Evolutionary conservation across 2,797 vertebrate genomes (phyloP).

Genomic region (Ibycter americanus): DNA sequence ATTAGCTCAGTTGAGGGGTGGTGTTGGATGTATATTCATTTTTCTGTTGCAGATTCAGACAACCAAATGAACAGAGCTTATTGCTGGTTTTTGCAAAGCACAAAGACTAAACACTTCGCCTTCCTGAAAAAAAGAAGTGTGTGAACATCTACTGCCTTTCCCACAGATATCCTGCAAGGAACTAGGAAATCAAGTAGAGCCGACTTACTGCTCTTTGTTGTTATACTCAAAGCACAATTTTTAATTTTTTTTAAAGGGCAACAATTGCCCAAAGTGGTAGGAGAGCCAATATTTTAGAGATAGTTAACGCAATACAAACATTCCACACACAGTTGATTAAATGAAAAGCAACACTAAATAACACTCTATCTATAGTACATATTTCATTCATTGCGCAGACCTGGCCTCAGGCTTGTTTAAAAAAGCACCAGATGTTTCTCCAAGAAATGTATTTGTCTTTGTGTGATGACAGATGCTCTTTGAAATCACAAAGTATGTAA

Average conservation of each 20-base stretch:
- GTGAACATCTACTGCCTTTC: constrained; percentile 3
- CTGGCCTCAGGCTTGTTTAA: constrained; percentile 76
- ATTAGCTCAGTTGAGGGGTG: not conserved
- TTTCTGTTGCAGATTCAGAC: not conserved
- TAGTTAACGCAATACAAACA: constrained; percentile 69
- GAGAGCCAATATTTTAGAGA: constrained; percentile 55
- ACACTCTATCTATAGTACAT: constrained; percentile 76
- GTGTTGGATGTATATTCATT: not conserved
- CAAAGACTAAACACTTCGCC: not conserved
- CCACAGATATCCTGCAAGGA: not conserved
- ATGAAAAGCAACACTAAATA: constrained; percentile 75
- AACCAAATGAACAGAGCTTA: not conserved
- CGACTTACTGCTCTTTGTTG: constrained; percentile 7
- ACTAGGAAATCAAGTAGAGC: not conserved
- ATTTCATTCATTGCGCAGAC: constrained; percentile 78
- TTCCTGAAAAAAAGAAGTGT: not conserved
- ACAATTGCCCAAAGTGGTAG: constrained; percentile 13
- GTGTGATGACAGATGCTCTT: constrained; percentile 81
- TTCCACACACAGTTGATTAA: constrained; percentile 73
- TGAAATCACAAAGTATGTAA: constrained; percentile 81
- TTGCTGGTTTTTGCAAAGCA: not conserved
- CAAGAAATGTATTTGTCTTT: constrained; percentile 80
- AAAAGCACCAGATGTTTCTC: constrained; percentile 83
- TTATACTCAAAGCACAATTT: not conserved
- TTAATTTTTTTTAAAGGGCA: not conserved